These are phyloP conservation scores for Melieria omissa DNA, from an alignment of 2,888 invertebrate species.

Conservation along the genomic window DNA sequence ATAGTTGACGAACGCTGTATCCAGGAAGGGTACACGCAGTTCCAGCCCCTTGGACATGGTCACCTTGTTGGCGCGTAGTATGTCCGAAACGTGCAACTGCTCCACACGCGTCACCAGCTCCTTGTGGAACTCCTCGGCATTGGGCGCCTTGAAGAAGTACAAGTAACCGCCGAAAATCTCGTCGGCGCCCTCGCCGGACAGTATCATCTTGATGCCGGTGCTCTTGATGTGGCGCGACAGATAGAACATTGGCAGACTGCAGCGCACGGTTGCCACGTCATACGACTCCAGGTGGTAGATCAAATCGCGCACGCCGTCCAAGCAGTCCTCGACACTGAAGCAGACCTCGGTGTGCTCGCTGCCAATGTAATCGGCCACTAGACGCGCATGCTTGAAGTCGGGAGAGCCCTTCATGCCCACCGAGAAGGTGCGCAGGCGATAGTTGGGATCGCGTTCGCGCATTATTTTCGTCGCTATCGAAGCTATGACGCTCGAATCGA, in stretches of 20 bases:
- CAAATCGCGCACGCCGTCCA: conserved; percentile 78
- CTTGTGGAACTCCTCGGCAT: conserved; percentile 75
- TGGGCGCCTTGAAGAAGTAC: conserved; percentile 92
- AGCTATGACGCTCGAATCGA: conserved; percentile 66
- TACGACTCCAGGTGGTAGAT: conserved; percentile 91
- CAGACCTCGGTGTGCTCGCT: conserved; percentile 92
- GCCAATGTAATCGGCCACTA: conserved; percentile 83
- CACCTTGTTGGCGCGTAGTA: conserved; percentile 83
- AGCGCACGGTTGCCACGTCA: conserved; percentile 66
- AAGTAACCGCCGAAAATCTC: conserved; percentile 96
- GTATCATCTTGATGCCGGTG: conserved; percentile 86
- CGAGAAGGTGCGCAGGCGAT: conserved; percentile 78
- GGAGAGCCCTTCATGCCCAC: conserved; percentile 92
- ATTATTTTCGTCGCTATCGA: conserved; percentile 66
- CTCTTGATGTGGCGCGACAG: conserved; percentile 85
- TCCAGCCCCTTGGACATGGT: conserved; percentile 80
- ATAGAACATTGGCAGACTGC: conserved; percentile 77
- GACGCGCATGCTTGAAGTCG: conserved; percentile 85
- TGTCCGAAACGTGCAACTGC: conserved; percentile 84
- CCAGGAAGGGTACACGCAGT: conserved; percentile 89
- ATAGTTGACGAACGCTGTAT: conserved; percentile 85
- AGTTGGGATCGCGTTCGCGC: conserved; percentile 59
- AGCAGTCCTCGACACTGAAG: conserved; percentile 82
- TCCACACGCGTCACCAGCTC: conserved; percentile 78
- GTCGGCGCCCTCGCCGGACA: conserved; percentile 95